Percentiles rank a stretch among this genome's conserved stretches.
phyloP scores from a whole-genome alignment of 1,140 invertebrate species.

The Micrasema minimum region DNA sequence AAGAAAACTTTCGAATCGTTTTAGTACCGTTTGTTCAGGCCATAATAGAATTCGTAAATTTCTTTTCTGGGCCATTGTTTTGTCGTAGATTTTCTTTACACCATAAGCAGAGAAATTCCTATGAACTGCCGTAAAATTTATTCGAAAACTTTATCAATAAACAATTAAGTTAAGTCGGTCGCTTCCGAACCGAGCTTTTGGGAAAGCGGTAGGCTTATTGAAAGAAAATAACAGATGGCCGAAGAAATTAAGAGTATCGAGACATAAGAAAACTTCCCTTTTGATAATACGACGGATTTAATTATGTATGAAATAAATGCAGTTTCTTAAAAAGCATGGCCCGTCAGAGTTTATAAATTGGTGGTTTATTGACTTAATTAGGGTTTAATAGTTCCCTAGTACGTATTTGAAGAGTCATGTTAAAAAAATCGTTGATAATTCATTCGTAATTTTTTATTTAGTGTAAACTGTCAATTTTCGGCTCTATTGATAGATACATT shows the following conservation, averaged over 20 bases:
- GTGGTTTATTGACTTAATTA: no score
- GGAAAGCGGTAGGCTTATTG: not conserved
- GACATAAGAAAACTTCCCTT: slow-evolving; percentile 1
- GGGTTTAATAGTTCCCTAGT: no score
- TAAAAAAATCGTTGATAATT: no score
- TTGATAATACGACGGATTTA: slow-evolving; percentile 15
- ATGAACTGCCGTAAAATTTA: slow-evolving; percentile 6
- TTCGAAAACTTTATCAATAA: slow-evolving; percentile 23
- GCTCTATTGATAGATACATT: no score
- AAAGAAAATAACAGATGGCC: not conserved
- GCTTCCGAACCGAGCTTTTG: not conserved
- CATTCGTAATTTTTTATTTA: no score
- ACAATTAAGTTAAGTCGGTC: slow-evolving; percentile 19
- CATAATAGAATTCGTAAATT: no score
- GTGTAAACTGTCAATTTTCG: no score
- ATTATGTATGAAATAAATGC: slow-evolving; percentile 1
- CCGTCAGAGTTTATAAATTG: slow-evolving; percentile 13
- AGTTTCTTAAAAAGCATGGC: slow-evolving; percentile 5
- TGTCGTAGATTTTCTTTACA: not conserved
- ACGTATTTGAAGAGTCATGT: no score
- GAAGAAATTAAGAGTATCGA: no score
- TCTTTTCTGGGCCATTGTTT: not conserved
- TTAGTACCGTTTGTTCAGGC: no score
- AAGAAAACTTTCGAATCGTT: no score
- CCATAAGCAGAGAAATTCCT: not conserved